Base-by-base conservation (phyloP, 2,113 vertebrate genomes). In the Corydoras sp. region DNA sequence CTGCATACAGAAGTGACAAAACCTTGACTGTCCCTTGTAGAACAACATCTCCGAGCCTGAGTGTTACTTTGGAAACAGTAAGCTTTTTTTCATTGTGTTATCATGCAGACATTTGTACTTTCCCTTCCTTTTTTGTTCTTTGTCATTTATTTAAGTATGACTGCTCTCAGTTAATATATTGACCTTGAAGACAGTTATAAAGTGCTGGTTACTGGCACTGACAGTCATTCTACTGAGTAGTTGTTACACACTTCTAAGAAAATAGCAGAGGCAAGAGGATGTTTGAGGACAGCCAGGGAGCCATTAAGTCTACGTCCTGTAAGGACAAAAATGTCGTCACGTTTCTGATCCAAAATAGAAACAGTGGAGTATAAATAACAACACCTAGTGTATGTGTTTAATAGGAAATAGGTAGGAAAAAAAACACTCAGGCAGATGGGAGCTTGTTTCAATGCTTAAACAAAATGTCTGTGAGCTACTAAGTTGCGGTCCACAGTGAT, bases 231-330 rank as follows among this genome's bases (percentile, higher is more conserved):
- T 53, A 53, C 10, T 53, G 51, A 12, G 51, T 14, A 14, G 3
- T 53, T 87, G 84, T 84, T 82, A 82, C 81, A 84, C 63, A 58
- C 75, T 59, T 55, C 71, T 78, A 78, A 75, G 84, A 83, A 79
- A 82, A 70, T 78, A 79, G 62, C 71, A 67, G 62, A 72, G 56
- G 50, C n/a, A 55, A 48, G 66, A 75, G 80, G 80, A 86, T 83
- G 81, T 83, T 83, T 74, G 65, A 64, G 76, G 73, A 54, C 12
- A 61, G 12, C 62, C 68, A 65, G 54, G 88, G 89, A 93, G 91
- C 86, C 90, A 31, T 71, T 70, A 81, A 81, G 92, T 92, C 90
- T 88, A 85, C 88, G 91, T 92, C 91, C 88, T 85, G 53, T 81
- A 77, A 68, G 58, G 54, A 82, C 86, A 91, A 92, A 92, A 94